These are phyloP conservation scores for Labroides dimidiatus DNA, from an alignment of 2,797 vertebrate species.

Conservation along the genomic window DNA sequence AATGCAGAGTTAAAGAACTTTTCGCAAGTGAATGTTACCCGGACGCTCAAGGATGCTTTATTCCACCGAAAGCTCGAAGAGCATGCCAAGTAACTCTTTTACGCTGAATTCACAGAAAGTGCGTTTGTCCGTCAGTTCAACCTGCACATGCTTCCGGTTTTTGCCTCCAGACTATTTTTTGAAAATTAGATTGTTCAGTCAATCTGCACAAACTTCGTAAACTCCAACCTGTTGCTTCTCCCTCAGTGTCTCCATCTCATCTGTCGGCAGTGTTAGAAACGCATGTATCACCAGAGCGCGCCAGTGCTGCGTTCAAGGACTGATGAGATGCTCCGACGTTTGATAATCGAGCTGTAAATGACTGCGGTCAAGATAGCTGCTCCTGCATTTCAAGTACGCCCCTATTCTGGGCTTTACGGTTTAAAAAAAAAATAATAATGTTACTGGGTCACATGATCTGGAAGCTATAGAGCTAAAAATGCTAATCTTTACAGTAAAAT, in stretches of 20 bases:
- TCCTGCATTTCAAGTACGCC: too few species aligned
- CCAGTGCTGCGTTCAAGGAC: conserved; percentile 66
- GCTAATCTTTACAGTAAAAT: too few species aligned
- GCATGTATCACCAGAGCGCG: conserved; percentile 14
- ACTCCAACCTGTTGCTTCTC: conserved; percentile 47
- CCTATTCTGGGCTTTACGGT: too few species aligned
- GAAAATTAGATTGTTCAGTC: not conserved
- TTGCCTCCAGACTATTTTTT: not conserved
- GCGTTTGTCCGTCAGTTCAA: not conserved
- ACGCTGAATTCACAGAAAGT: not conserved
- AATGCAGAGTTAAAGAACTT: not conserved
- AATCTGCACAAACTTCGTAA: conserved; percentile 12
- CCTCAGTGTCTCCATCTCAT: conserved; percentile 29
- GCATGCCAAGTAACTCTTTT: not conserved
- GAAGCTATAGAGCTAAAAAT: too few species aligned
- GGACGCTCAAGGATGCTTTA: conserved; percentile 9
- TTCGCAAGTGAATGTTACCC: conserved; percentile 1
- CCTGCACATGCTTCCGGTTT: not conserved
- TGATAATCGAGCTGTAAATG: not conserved
- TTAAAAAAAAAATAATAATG: too few species aligned
- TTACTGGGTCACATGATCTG: too few species aligned
- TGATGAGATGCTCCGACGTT: conserved; percentile 36
- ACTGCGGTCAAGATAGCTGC: too few species aligned
- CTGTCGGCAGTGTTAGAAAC: not conserved
- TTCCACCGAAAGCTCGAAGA: not conserved